phyloP scores from a whole-genome alignment of 2,888 invertebrate genomes.

The Pherbina coryleti region DNA sequence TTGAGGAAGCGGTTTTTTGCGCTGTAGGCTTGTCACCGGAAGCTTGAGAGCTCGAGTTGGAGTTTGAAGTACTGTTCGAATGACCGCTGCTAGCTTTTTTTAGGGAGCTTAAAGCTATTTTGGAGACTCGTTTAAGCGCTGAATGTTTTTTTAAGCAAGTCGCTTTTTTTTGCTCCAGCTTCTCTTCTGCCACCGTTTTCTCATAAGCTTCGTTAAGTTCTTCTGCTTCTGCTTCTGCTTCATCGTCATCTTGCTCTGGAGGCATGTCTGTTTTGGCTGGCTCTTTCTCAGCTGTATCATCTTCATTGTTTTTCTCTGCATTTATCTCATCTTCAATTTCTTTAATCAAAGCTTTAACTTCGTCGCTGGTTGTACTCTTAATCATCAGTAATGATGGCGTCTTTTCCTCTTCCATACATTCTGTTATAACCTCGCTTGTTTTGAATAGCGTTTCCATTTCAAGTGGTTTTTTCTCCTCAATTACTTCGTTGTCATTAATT shows the following conservation, averaged over 20 bases:
- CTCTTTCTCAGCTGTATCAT: neutral
- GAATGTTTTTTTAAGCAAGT: neutral
- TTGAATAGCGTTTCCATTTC: neutral
- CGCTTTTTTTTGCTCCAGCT: neutral
- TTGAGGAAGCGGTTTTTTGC: constrained; percentile 13
- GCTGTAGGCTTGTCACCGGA: constrained; percentile 8
- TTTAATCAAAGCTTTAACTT: constrained; percentile 9
- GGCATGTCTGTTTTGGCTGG: neutral
- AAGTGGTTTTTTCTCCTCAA: neutral
- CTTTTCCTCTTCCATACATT: neutral
- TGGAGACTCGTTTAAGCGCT: neutral
- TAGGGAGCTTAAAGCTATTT: neutral
- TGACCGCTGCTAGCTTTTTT: constrained; percentile 2
- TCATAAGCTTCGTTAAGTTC: neutral
- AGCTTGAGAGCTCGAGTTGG: constrained; percentile 17
- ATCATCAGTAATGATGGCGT: neutral
- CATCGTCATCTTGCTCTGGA: neutral
- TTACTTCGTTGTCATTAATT: neutral
- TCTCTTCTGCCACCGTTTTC: neutral
- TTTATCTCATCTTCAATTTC: constrained; percentile 26
- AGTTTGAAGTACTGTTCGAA: constrained; percentile 11
- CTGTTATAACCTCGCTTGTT: neutral
- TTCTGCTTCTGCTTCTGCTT: neutral
- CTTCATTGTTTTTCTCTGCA: neutral
- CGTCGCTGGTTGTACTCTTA: neutral